These are phyloP conservation scores for Stylophora pistillata DNA, from an alignment of 64 coral and sea anemone species.

Conservation along the genomic window DNA sequence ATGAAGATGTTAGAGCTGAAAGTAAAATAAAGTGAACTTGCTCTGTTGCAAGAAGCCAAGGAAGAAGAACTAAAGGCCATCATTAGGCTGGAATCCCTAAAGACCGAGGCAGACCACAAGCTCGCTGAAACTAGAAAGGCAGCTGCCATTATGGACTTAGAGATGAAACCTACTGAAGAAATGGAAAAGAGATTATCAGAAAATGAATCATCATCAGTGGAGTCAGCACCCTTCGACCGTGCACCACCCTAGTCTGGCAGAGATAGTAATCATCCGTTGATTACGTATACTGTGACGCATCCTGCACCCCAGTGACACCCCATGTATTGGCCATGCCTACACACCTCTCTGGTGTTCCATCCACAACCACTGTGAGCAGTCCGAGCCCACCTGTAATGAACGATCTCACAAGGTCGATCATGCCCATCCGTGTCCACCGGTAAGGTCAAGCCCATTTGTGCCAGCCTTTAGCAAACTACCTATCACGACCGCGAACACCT, in stretches of 20 bases:
- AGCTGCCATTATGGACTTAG: slow-evolving; percentile 20
- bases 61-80: slow-evolving; percentile 35
- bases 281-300: neutral
- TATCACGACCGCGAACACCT: neutral
- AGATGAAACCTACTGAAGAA: slow-evolving; percentile 10
- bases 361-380: neutral
- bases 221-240: neutral
- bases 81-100: slow-evolving; percentile 9
- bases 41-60: neutral
- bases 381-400: neutral
- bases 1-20: slow-evolving; percentile 7
- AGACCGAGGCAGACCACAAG: slow-evolving; percentile 3
- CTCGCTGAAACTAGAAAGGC: slow-evolving; percentile 29
- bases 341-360: neutral
- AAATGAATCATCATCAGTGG: neutral
- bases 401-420: neutral
- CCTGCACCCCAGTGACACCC: neutral
- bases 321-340: neutral
- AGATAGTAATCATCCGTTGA: neutral
- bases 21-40: neutral
- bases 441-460: neutral
- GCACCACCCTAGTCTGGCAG: neutral
- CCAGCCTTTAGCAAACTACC: slow-evolving; percentile 1
- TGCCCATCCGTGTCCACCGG: neutral
- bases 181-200: neutral